Evolutionary conservation across 2,888 invertebrate genomes (phyloP), one percentile per base, ranked within the genome.

Genomic region (Unio pictorum): DNA sequence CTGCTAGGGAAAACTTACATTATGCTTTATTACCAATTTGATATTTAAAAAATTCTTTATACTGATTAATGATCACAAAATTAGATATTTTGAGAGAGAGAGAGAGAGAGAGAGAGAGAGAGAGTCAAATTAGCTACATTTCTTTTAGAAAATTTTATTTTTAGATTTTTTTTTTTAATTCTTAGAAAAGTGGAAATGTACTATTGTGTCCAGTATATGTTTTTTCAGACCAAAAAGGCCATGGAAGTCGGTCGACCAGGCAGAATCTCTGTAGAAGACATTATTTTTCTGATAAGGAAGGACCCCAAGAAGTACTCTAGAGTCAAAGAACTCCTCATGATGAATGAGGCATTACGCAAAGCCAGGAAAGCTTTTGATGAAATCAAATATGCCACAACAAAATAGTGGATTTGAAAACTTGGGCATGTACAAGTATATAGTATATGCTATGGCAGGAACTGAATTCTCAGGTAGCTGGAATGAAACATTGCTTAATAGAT

Each of bases 281-380:
- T 99, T 58, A 95, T 99, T 84, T 99, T 93, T 86, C 91, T 97
- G 86, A 98, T 99, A 1, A 93, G 99, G 59, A 98, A 99, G 91
- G 99, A 99, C 91, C 93, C 94, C 56, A 93, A 98, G 79, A 99
- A 99, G 90, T 99, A 97, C 92, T 97, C 98, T 3, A 93, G 99
- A 84, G 98, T 99, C 0, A 98, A 98, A 92, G 98, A 98, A 91
- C 92, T 99, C 56, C 91, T 99, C 0, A 96, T 96, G 61, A 98
- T 99, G 98, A 99, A 98, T 91, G 99, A 99, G 91, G 99, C 99
- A 91, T 91, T 99, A 64, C 98, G 99, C 91, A 96, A 97, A 91
- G 99, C 99, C 20, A 93, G 99, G 82, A 99, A 99, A 92, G 99
- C 99, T 75, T 99, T 99, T 91, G 99, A 99, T 92, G 99, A 89